Evolutionary conservation across 53 echinoderm and acorn worm species (phyloP), one percentile per base, ranked within the genome.

Genomic region (Holothuria leucospilota): DNA sequence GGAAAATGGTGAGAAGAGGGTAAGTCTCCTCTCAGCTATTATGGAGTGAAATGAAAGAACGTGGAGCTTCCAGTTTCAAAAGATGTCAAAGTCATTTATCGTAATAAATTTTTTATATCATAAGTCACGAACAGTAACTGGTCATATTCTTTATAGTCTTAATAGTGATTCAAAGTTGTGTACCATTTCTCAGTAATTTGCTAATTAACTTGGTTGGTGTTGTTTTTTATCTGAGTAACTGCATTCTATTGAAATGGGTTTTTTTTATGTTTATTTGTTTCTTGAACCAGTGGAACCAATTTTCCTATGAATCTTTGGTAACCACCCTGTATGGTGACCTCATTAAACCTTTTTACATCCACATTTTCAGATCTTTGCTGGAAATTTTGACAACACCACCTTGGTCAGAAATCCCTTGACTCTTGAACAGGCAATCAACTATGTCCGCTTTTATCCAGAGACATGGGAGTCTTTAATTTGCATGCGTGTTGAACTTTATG

Each of bases 401-500:
- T 30, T 85, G 8, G 94, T 94, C 0, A 90, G 92, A 16, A 83
- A 94, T 20, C 65, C 87, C n/a, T 87, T 92, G 40, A 72, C 80
- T 8, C 51, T 94, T 24, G 56, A 29, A 5, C 46, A 80, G 6
- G 73, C 84, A 3, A 86, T 94, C 68, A 86, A 66, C 78, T 86
- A 86, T 21, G 91, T 94, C 20, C 71, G 85, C 40, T 83, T 94
- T 20, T 77, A 85, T 34, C 94, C 94, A 11, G 20, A 39, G 25
- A 39, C 62, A 8, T 94, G 94, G 94, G 68, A 86, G 30, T 26
- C 73, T 8, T 71, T 72, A 24, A 86, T 91, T 59, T 92, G 92
- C 49, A 85, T 94, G 92, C 62, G 94, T 70, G 90, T 94, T 2
- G 94, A 94, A 53, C 69, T 94, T 30, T 94, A 94, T 82, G 94